Percentiles rank a stretch among this genome's conserved stretches.
Evolutionary conservation across 2,113 vertebrate genomes (phyloP).

Genomic region (Tangachromis dhanisi): DNA sequence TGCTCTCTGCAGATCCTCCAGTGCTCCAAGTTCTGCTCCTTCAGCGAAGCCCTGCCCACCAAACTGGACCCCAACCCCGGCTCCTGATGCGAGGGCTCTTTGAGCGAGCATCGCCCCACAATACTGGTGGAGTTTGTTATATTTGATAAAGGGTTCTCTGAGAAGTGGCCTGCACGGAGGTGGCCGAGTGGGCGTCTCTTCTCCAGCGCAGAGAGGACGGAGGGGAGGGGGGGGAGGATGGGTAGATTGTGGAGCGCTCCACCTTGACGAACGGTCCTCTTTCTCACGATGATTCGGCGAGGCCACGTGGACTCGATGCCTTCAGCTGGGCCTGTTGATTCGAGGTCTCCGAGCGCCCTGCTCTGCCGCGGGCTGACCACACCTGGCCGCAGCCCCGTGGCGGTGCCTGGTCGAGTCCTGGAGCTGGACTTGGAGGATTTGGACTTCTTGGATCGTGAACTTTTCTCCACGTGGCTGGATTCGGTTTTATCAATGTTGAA

Average conservation of each 20-base stretch:
- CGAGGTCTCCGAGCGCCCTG: constrained; percentile 24
- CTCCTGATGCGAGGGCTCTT: constrained; percentile 55
- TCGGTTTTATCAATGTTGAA: neutral
- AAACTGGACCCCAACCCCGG: neutral
- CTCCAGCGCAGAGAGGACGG: constrained; percentile 63
- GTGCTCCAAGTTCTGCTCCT: constrained; percentile 69
- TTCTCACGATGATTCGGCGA: constrained; percentile 68
- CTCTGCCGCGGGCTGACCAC: constrained; percentile 31
- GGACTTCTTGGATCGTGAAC: constrained; percentile 42
- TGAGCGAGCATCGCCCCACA: constrained; percentile 59
- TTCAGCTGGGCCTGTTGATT: constrained; percentile 39
- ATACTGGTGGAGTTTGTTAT: constrained; percentile 33
- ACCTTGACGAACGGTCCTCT: constrained; percentile 74
- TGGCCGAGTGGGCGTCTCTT: constrained; percentile 55
- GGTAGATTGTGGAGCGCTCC: constrained; percentile 75
- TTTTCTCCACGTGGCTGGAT: constrained; percentile 4
- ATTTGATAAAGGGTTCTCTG: constrained; percentile 50
- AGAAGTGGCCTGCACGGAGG: constrained; percentile 51
- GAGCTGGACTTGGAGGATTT: constrained; percentile 58
- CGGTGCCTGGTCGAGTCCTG: constrained; percentile 58
- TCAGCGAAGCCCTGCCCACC: constrained; percentile 59
- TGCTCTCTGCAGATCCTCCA: constrained; percentile 66
- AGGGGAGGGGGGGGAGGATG: constrained; percentile 73
- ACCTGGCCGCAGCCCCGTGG: constrained; percentile 48
- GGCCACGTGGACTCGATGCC: constrained; percentile 76